Evolutionary conservation across 2,113 vertebrate genomes (phyloP).

Genomic region (Rynchops niger): DNA sequence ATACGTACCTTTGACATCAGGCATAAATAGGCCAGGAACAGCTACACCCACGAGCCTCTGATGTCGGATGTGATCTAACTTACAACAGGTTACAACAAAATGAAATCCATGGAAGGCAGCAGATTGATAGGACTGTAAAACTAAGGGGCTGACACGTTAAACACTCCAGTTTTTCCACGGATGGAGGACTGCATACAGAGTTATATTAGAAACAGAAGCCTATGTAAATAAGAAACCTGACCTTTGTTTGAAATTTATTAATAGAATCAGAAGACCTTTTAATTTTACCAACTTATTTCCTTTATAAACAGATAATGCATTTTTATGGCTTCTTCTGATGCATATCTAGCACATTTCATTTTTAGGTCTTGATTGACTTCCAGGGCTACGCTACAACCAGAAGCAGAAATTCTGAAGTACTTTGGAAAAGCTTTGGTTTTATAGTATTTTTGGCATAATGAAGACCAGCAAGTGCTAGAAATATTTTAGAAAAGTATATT

Average conservation of each 20-base stretch:
- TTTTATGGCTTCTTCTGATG: not conserved
- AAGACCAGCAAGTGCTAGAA: not conserved
- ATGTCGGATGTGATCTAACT: not conserved
- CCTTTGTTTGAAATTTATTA: not conserved
- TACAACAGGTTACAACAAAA: not conserved
- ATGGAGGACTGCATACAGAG: not conserved
- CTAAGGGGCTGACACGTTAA: not conserved
- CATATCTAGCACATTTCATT: not conserved
- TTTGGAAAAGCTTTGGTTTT: not conserved
- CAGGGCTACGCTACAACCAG: not conserved
- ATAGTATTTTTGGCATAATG: not conserved
- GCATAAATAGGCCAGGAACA: not conserved
- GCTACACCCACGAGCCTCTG: not conserved
- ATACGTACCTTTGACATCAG: not conserved
- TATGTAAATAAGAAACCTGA: not conserved
- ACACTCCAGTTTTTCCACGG: not conserved
- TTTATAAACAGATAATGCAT: not conserved
- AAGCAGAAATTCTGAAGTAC: not conserved
- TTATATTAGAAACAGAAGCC: not conserved
- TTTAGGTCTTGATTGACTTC: not conserved
- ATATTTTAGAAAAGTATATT: not conserved
- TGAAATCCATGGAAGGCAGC: not conserved
- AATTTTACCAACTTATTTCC: not conserved
- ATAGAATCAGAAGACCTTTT: not conserved
- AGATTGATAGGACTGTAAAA: not conserved